These are phyloP conservation scores for Copidosoma floridanum DNA, from an alignment of 1,140 invertebrate species.

Conservation along the genomic window DNA sequence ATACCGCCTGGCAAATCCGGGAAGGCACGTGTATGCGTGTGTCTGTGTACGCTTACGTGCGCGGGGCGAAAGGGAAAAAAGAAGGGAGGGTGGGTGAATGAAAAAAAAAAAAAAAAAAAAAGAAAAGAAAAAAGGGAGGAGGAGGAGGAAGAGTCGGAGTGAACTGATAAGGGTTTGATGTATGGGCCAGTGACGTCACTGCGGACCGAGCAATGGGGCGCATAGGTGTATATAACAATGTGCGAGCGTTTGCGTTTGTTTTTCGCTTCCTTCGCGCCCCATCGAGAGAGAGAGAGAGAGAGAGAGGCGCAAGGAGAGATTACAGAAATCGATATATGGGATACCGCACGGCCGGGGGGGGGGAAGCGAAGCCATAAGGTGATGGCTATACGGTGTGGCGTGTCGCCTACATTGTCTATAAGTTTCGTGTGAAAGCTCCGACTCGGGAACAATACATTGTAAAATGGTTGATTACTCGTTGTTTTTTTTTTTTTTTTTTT, in stretches of 20 bases:
- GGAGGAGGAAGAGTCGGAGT: conserved; percentile 28
- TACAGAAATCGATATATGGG: conserved; percentile 46
- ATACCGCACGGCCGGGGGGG: no score
- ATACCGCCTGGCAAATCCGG: background rate
- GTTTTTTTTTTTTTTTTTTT: no score
- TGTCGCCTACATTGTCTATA: no score
- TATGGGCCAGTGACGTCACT: conserved; percentile 48
- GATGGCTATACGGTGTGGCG: no score
- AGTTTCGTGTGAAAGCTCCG: no score
- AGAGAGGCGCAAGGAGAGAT: conserved; percentile 36
- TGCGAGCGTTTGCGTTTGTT: conserved; percentile 38
- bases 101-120: background rate
- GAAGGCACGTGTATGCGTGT: background rate
- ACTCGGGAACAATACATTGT: no score
- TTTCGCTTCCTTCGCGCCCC: conserved; percentile 5
- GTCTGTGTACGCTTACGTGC: background rate
- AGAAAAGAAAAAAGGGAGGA: conserved; percentile 18
- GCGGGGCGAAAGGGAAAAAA: background rate
- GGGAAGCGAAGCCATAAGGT: no score
- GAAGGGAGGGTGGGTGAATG: background rate
- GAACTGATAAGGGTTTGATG: conserved; percentile 27
- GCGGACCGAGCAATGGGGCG: conserved; percentile 10
- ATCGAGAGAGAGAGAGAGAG: background rate
- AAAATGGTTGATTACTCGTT: no score
- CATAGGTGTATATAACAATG: conserved; percentile 1